Evolutionary conservation across 2,888 invertebrate species (phyloP).

Genomic region (Oligia strigilis): DNA sequence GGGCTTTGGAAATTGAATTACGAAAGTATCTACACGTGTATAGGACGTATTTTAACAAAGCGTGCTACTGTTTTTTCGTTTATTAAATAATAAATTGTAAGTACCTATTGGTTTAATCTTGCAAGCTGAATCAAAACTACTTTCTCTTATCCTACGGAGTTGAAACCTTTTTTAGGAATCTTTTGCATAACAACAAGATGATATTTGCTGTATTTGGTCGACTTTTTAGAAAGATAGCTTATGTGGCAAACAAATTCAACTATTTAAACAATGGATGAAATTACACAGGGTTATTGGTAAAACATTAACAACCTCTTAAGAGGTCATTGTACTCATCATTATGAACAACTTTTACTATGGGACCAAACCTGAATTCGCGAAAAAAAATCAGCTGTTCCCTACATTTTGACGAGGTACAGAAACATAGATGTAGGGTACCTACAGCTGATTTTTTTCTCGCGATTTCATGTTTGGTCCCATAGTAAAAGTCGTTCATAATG

Average conservation of each 20-base stretch:
- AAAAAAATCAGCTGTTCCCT: too few relatives aligned
- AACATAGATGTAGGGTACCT: too few relatives aligned
- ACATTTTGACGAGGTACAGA: too few relatives aligned
- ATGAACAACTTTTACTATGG: too few relatives aligned
- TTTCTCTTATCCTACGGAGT: background rate
- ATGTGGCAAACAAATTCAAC: background rate
- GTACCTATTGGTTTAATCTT: background rate
- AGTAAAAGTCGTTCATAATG: too few relatives aligned
- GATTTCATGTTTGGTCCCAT: too few relatives aligned
- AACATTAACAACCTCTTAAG: too few relatives aligned
- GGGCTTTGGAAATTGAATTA: constrained; percentile 28
- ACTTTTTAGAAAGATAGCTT: background rate
- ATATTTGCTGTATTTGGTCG: background rate
- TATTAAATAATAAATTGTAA: background rate
- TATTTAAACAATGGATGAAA: background rate
- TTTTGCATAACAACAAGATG: background rate
- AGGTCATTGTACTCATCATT: too few relatives aligned
- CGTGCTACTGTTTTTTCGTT: background rate
- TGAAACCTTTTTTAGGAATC: background rate
- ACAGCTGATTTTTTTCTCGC: too few relatives aligned
- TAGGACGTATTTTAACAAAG: constrained; percentile 1
- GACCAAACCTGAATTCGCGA: too few relatives aligned
- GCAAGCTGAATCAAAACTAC: background rate
- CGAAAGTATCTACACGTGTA: background rate
- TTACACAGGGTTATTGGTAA: background rate